These are phyloP conservation scores for Haliclona indistincta DNA, from an alignment of 37 sponge, comb jelly and placozoan genomes.

Conservation along the genomic window DNA sequence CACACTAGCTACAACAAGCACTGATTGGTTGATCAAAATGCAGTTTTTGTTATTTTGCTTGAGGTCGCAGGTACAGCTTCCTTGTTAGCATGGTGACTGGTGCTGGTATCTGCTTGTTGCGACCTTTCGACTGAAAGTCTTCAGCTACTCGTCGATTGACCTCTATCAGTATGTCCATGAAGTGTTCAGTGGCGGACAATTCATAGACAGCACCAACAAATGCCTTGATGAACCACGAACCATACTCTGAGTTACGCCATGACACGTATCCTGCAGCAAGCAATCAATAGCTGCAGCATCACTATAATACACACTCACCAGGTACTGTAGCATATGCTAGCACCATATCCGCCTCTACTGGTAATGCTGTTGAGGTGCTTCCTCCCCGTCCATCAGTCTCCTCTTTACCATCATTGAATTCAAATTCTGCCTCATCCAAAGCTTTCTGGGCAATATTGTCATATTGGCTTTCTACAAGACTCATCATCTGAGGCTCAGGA, in stretches of 20 bases:
- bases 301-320: conserved; percentile 16
- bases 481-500: not conserved
- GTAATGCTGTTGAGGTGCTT: conserved; percentile 31
- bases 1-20: no score
- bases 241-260: conserved; percentile 24
- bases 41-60: no score
- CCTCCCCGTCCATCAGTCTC: conserved; percentile 45
- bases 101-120: conserved; percentile 78
- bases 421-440: not conserved
- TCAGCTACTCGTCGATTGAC: conserved; percentile 37
- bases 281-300: not conserved
- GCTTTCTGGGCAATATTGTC: not conserved
- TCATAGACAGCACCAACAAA: conserved; percentile 19
- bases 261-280: conserved; percentile 14
- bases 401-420: not conserved
- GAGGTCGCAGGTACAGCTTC: conserved; percentile 70
- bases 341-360: conserved; percentile 82
- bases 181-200: conserved; percentile 26
- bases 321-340: conserved; percentile 86
- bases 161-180: conserved; percentile 44
- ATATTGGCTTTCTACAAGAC: not conserved
- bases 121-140: conserved; percentile 44
- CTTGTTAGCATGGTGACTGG: conserved; percentile 70
- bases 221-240: conserved; percentile 57
- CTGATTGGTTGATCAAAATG: no score